Percentiles rank a stretch among this genome's conserved stretches.
Evolutionary conservation across 2,888 invertebrate genomes (phyloP).

Genomic region (Labia minor): DNA sequence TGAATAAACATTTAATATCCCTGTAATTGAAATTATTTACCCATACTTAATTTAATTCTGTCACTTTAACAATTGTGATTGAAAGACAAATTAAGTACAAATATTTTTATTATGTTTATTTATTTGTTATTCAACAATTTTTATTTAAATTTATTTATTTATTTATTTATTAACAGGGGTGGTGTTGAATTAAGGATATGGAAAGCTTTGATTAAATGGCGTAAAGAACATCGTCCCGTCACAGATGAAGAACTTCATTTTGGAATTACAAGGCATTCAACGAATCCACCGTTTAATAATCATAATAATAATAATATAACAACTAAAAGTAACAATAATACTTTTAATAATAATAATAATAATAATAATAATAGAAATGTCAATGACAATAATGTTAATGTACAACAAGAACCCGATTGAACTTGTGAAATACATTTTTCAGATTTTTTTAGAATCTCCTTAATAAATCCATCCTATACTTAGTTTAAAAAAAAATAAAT

Average conservation of each 20-base stretch:
- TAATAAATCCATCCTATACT: not conserved
- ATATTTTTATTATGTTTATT: too few relatives aligned
- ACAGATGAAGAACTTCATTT: not conserved
- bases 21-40: too few relatives aligned
- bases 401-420: not conserved
- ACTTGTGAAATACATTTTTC: not conserved
- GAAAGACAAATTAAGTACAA: too few relatives aligned
- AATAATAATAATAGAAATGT: too few relatives aligned
- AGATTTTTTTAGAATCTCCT: not conserved
- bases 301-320: not conserved
- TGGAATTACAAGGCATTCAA: not conserved
- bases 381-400: not conserved
- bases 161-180: constrained; percentile 54
- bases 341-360: not conserved
- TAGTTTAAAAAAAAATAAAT: too few relatives aligned
- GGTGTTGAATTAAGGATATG: constrained; percentile 77
- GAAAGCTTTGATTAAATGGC: constrained; percentile 62
- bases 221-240: constrained; percentile 30
- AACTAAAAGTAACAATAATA: not conserved
- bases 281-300: not conserved
- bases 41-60: too few relatives aligned
- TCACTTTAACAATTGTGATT: too few relatives aligned
- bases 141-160: too few relatives aligned
- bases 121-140: too few relatives aligned
- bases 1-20: too few relatives aligned